Percentiles rank a stretch among this genome's conserved stretches.
Evolutionary conservation across 2,797 vertebrate species (phyloP).

Genomic region (Nyctibius grandis): DNA sequence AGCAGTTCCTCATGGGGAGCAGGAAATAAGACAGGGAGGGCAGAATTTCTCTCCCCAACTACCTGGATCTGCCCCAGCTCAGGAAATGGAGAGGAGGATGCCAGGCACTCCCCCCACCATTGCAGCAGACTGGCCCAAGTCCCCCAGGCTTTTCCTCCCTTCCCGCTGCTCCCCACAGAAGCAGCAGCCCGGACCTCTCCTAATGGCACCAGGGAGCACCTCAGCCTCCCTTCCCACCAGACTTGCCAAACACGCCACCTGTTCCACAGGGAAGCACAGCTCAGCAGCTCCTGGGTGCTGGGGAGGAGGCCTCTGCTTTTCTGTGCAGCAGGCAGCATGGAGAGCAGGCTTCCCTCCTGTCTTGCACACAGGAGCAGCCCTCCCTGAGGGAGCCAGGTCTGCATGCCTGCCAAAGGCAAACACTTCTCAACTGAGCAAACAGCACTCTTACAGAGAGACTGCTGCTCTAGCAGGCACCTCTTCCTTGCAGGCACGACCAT

Average conservation of each 20-base stretch:
- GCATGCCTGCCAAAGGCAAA: neutral
- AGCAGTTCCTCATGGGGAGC: accelerated
- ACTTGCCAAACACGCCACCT: neutral
- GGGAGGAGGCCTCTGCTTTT: neutral
- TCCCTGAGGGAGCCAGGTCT: neutral
- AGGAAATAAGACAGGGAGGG: neutral
- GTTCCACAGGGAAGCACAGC: neutral
- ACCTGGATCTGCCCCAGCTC: neutral
- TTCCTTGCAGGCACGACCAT: neutral
- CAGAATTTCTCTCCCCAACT: neutral
- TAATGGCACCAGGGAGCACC: neutral
- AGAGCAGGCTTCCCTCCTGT: neutral
- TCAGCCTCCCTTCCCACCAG: neutral
- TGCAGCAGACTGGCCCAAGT: neutral
- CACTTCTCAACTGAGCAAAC: neutral
- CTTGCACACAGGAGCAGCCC: neutral
- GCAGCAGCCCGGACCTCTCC: neutral
- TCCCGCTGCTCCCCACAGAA: neutral
- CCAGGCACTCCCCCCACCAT: neutral
- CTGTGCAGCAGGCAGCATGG: neutral
- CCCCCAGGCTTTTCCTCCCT: neutral
- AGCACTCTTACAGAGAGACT: neutral
- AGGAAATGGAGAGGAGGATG: neutral
- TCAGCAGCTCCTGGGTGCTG: neutral
- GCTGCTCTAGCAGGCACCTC: neutral